Conservation (phyloP, 2,888 invertebrate species). For the Teleiodes luculella region DNA sequence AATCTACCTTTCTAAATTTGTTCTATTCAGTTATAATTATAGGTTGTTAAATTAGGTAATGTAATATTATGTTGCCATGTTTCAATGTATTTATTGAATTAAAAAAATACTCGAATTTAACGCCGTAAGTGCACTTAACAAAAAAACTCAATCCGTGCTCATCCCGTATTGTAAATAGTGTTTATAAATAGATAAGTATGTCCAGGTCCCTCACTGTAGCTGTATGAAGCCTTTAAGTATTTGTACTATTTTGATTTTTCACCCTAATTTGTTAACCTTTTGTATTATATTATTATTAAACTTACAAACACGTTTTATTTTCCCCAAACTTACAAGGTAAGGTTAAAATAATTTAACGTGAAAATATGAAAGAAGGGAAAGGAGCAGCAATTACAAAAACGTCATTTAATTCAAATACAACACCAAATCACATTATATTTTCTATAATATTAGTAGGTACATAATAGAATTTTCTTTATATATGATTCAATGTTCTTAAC, state of each 20-base stretch:
- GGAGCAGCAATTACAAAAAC: constrained; percentile 71
- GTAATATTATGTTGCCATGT: constrained; percentile 11
- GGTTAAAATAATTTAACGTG: background rate
- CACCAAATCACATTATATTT: constrained; percentile 79
- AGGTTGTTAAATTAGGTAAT: background rate
- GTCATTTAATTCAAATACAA: constrained; percentile 77
- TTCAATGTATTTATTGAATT: constrained; percentile 9
- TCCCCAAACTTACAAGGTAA: background rate
- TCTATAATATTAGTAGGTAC: constrained; percentile 72
- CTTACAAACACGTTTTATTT: constrained; percentile 18
- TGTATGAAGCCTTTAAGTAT: constrained; percentile 6
- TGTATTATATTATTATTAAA: constrained; percentile 30
- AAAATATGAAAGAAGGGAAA: constrained; percentile 56
- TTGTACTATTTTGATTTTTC: background rate
- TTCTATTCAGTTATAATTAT: background rate
- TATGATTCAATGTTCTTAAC: constrained; percentile 59
- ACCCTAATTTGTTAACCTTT: constrained; percentile 24
- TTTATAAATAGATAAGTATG: constrained; percentile 29
- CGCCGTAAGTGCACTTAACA: constrained; percentile 19
- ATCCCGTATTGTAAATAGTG: constrained; percentile 40
- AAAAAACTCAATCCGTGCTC: constrained; percentile 18
- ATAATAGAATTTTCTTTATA: constrained; percentile 67
- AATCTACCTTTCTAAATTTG: background rate
- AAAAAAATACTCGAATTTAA: constrained; percentile 14
- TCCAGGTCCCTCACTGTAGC: constrained; percentile 2